phyloP scores from a whole-genome alignment of 2,888 invertebrate species.

The Thecophora atra region DNA sequence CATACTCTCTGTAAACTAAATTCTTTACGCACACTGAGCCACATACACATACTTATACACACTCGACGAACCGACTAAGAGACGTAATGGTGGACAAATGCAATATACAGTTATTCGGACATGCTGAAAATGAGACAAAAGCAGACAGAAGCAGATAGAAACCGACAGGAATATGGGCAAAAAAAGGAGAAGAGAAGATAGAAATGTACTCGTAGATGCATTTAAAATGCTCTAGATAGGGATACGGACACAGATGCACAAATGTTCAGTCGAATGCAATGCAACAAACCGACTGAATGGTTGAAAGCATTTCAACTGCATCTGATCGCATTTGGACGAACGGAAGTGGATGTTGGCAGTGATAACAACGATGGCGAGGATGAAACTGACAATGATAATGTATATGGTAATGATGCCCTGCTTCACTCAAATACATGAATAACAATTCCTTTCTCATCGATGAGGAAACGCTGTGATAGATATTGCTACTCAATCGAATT shows the following conservation, averaged over 20 bases:
- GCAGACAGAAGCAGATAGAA: too few species aligned
- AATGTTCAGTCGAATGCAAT: neutral
- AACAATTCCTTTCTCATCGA: too few species aligned
- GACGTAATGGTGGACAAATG: neutral
- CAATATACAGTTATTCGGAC: neutral
- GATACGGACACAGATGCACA: too few species aligned
- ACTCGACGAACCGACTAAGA: neutral
- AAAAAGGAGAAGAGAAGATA: too few species aligned
- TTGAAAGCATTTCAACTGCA: slow-evolving; percentile 5
- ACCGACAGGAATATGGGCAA: too few species aligned
- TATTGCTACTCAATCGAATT: too few species aligned
- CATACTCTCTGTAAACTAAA: slow-evolving; percentile 9
- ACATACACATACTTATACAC: neutral
- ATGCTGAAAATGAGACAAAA: neutral
- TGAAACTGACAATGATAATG: slow-evolving; percentile 21
- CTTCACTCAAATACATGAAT: neutral
- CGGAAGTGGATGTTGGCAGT: slow-evolving; percentile 31
- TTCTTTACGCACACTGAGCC: neutral
- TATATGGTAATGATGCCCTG: slow-evolving; percentile 9
- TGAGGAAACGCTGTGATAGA: too few species aligned
- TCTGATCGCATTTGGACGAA: neutral
- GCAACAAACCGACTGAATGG: neutral
- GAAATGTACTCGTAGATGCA: too few species aligned
- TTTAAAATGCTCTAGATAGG: too few species aligned
- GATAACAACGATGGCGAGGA: neutral